Base-by-base conservation (phyloP, 1,140 invertebrate genomes). In the Acromyrmex heyeri region DNA sequence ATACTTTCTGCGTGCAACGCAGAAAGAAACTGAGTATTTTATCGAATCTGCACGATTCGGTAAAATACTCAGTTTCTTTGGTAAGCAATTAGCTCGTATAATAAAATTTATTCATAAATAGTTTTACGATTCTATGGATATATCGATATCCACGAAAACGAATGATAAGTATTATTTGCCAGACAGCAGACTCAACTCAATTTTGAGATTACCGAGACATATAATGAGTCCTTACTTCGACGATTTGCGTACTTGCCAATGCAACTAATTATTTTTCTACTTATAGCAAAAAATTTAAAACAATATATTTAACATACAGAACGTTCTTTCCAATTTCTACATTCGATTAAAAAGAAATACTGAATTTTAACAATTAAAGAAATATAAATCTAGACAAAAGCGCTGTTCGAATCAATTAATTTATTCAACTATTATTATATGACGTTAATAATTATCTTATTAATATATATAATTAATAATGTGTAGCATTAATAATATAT, bases 181-280 rank as follows among this genome's bases (percentile, higher is more conserved):
- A 2, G 18, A 30, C 16, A 82, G n/a, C 7, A 62, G 8, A 30
- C 8, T 44, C 8, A 44, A 44, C 38, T 83, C 24, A 38, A 21
- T 21, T 38, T 70, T 53, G 8, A 50, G 69, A 75, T 73, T 83
- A 75, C 14, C 53, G 34, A 44, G 21, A 18, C 10, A 62, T 83
- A 75, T 83, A 75, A 83, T 62, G 69, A 73, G 6, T 82, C 34
- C 55, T 82, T 59, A 82, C 5, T 72, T 69, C 14, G 10, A 16
- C 12, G 24, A 73, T 38, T 83, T 34, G 12, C 24, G 24, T 14
- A 21, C 24, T 59, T 38, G 65, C 10, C 18, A 72, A 8, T 69
- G 48, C 2, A 73, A 73, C 30, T 72, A 73, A 59, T 59, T n/a
- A 27, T 24, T n/a, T 14, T 27, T 48, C 18, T n/a, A 48, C n/a